phyloP scores from a whole-genome alignment of 2,888 invertebrate species.

The Byasa hedistus region DNA sequence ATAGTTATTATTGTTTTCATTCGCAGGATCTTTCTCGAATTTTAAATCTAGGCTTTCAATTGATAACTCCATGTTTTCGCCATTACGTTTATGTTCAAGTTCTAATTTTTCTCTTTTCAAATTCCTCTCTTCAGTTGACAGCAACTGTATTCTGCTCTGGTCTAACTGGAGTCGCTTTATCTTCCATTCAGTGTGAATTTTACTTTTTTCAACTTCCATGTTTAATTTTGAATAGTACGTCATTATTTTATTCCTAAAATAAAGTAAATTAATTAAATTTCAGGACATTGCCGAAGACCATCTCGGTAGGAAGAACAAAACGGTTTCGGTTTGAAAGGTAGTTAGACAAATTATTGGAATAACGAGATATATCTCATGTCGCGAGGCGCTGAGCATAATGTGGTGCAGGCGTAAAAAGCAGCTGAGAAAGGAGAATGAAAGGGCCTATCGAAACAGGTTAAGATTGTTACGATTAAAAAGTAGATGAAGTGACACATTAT shows the following conservation, averaged over 20 bases:
- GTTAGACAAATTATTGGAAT: too few species aligned
- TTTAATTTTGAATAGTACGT: constrained; percentile 83
- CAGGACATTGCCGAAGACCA: too few species aligned
- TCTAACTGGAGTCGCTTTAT: constrained; percentile 71
- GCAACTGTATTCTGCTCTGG: constrained; percentile 65
- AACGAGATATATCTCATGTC: too few species aligned
- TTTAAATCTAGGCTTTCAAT: constrained; percentile 53
- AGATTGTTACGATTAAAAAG: too few species aligned
- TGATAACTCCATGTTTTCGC: constrained; percentile 65
- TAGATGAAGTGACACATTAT: too few species aligned
- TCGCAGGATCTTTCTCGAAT: constrained; percentile 32
- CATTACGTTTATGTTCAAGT: constrained; percentile 63
- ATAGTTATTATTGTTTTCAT: constrained; percentile 15
- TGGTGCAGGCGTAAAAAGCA: too few species aligned
- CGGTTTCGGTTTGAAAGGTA: too few species aligned
- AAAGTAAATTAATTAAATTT: neutral
- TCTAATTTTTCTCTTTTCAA: constrained; percentile 77
- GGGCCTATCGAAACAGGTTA: too few species aligned
- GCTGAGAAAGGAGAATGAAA: too few species aligned
- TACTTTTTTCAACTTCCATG: constrained; percentile 79
- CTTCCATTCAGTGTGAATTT: constrained; percentile 79
- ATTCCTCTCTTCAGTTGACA: constrained; percentile 77
- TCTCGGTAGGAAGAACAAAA: too few species aligned
- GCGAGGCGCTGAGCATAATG: too few species aligned
- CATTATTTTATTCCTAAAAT: constrained; percentile 78